These are phyloP conservation scores for Selene dorsalis DNA, from an alignment of 2,797 vertebrate species.

Conservation along the genomic window DNA sequence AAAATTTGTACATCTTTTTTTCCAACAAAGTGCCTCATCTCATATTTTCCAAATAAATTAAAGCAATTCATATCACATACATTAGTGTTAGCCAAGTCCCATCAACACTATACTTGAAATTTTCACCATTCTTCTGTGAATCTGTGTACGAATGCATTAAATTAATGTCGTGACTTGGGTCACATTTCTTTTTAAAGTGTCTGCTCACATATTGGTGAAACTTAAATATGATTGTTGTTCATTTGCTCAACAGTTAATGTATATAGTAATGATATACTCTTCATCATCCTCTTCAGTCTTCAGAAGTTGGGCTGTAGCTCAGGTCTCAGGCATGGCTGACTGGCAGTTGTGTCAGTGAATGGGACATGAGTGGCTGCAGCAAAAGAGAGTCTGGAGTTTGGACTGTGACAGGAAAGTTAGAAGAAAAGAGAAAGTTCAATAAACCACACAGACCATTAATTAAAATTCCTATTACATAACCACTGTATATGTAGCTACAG, in stretches of 20 bases:
- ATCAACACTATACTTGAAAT: conserved; percentile 46
- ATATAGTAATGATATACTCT: conserved; percentile 22
- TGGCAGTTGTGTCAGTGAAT: conserved; percentile 92
- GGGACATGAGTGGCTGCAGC: conserved; percentile 91
- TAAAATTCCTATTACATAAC: neutral
- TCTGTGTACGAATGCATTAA: conserved; percentile 20
- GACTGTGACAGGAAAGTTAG: conserved; percentile 77
- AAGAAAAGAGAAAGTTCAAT: neutral
- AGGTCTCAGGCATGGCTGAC: conserved; percentile 91
- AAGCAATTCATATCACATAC: conserved; percentile 73
- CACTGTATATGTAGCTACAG: neutral
- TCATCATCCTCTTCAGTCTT: conserved; percentile 20
- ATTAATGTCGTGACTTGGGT: conserved; percentile 28
- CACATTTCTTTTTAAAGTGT: conserved; percentile 9
- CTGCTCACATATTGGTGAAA: conserved; percentile 14
- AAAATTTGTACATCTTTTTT: conserved; percentile 71
- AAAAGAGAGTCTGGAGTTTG: conserved; percentile 90
- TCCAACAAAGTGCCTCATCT: conserved; percentile 91
- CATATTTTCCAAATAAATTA: conserved; percentile 93
- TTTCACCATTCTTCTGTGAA: conserved; percentile 32
- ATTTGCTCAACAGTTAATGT: neutral
- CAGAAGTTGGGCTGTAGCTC: conserved; percentile 67
- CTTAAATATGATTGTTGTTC: conserved; percentile 16
- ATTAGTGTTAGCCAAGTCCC: conserved; percentile 62
- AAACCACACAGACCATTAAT: neutral